Evolutionary conservation across 2,797 vertebrate genomes (phyloP).

Genomic region (Brachymystax lenok): DNA sequence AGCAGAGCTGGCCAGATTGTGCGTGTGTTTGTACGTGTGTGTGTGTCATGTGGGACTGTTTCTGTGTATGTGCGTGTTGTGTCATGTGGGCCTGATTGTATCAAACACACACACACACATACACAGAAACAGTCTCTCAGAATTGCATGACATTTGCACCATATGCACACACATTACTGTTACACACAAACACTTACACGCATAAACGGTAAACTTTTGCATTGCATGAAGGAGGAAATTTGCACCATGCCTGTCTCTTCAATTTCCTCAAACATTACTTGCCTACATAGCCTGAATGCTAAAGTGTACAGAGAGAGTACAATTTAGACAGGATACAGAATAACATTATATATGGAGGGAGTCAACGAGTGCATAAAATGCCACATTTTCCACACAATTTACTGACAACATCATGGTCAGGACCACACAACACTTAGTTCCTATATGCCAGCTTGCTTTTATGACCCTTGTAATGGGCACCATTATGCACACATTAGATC

Average conservation of each 20-base stretch:
- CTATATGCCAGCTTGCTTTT: constrained; percentile 38
- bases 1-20: constrained; percentile 48
- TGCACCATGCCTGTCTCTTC: neutral
- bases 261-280: neutral
- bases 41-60: no score
- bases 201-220: neutral
- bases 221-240: neutral
- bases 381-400: constrained; percentile 25
- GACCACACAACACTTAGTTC: constrained; percentile 35
- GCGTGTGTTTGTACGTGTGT: no score
- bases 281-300: neutral
- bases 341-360: constrained; percentile 14
- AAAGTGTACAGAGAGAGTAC: neutral
- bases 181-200: neutral
- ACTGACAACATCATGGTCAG: constrained; percentile 37
- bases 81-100: no score
- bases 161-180: neutral
- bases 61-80: no score
- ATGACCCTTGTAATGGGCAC: constrained; percentile 47
- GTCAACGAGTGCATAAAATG: constrained; percentile 18
- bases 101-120: neutral
- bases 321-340: constrained; percentile 11
- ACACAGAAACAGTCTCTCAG: neutral
- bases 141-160: neutral
- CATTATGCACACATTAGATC: constrained; percentile 47